Evolutionary conservation across 2,888 invertebrate genomes (phyloP).

Genomic region (Polydesmus complanatus): DNA sequence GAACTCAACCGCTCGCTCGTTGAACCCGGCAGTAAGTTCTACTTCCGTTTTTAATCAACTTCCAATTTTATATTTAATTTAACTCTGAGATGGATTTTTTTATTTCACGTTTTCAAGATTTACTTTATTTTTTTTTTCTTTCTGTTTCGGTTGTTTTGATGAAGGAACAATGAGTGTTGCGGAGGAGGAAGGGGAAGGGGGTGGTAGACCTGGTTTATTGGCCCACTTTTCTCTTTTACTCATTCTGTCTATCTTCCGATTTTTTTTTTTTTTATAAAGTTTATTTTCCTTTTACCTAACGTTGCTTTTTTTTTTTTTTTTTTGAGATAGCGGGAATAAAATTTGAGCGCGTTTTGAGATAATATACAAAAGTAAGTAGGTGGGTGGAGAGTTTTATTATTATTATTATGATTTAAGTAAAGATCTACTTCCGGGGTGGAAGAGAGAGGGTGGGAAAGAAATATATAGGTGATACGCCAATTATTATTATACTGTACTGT

Average conservation of each 20-base stretch:
- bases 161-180: too few relatives aligned
- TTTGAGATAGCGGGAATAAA: too few relatives aligned
- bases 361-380: too few relatives aligned
- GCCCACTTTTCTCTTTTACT: not conserved
- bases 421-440: not conserved
- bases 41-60: not conserved
- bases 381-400: too few relatives aligned
- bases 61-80: not conserved
- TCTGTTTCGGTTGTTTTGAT: too few relatives aligned
- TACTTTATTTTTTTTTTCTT: not conserved
- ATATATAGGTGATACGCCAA: too few relatives aligned
- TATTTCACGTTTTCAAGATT: too few relatives aligned
- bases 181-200: not conserved
- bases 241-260: not conserved
- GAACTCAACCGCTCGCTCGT: not conserved
- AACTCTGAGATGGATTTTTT: not conserved
- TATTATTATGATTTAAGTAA: too few relatives aligned
- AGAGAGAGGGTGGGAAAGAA: too few relatives aligned
- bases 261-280: not conserved
- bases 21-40: not conserved
- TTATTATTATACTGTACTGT: too few relatives aligned
- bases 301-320: not conserved
- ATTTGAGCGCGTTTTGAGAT: too few relatives aligned
- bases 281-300: not conserved
- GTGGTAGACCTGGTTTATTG: not conserved